These are phyloP conservation scores for Cyphomyrus plagiostoma DNA, from an alignment of 2,113 vertebrate species.

Conservation along the genomic window DNA sequence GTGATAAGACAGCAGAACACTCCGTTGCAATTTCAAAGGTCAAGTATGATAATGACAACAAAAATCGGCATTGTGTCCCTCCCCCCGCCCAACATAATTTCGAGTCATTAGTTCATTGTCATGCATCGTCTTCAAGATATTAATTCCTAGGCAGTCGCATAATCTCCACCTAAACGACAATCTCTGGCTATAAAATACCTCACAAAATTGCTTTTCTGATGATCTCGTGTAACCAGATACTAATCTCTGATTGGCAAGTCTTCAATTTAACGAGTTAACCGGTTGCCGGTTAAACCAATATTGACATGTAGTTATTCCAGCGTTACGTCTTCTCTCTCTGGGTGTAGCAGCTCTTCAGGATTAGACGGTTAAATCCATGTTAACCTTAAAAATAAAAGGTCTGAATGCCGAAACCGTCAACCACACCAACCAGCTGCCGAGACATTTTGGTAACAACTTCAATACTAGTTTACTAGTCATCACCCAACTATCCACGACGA, in stretches of 20 bases:
- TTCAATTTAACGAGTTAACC: neutral
- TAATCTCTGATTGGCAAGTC: neutral
- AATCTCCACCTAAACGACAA: neutral
- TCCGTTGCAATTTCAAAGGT: neutral
- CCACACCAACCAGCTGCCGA: neutral
- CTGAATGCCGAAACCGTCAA: neutral
- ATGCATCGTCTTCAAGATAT: neutral
- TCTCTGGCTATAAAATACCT: neutral
- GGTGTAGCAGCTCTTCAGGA: neutral
- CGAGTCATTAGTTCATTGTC: neutral
- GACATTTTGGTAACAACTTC: neutral
- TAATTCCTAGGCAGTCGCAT: neutral
- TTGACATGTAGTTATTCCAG: neutral
- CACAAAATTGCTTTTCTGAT: neutral
- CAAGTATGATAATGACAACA: neutral
- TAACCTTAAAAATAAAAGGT: neutral
- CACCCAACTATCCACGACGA: neutral
- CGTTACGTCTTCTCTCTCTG: neutral
- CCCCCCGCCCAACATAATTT: neutral
- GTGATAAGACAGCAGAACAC: neutral
- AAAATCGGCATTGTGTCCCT: neutral
- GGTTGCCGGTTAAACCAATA: neutral
- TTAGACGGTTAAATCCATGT: neutral
- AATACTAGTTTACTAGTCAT: neutral
- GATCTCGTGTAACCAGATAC: neutral